Base-by-base conservation (phyloP, 1,140 invertebrate genomes). In the Mactra quadrangularis region DNA sequence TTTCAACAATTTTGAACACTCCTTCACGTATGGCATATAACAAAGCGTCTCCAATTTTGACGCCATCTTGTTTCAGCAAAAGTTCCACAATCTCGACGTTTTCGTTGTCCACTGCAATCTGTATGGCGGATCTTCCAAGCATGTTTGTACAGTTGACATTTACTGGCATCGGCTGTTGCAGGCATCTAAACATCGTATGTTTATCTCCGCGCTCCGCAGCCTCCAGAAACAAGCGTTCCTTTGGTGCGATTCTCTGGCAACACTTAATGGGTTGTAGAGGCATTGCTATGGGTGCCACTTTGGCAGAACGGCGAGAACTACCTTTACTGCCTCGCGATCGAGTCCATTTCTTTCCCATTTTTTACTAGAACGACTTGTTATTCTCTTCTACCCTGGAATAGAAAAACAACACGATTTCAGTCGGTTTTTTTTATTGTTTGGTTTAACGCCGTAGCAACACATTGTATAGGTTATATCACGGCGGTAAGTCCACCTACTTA, bases 81-180 rank as follows among this genome's bases (percentile, higher is more conserved):
- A 91, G 62, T 79, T 92, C 90, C 9, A 92, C 90, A 62, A 93
- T 87, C 85, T 93, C 92, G 19, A 87, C 85, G 82, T 93, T 92
- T 87, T 93, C 92, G 62, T 92, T 91, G 82, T 93, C 92, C 9
- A 92, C 91, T 13, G 92, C 92, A 25, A 92, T 91, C 75, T 95
- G 94, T 29, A 95, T 93, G 59, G 94, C 94, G 13, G 94, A 94
- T 22, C 94, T 88, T 0, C 94, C 94, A 70, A 95, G 89, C 86
- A 95, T 94, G 87, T 95, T 93, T 0, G 94, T 94, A 83, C 94
- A 94, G 90, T 95, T 95, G 22, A 95, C 93, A 85, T 95, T 94
- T n/a, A 95, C 93, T 0, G 94, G 91, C 33, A 89, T 89, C 1
- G 92, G 90, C 9, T 91, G 90, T 52, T 91, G 89, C 7, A 95